Evolutionary conservation across 30 jellyfish, hydroid and myxozoan species (phyloP).

Genomic region (Aurelia sp.): DNA sequence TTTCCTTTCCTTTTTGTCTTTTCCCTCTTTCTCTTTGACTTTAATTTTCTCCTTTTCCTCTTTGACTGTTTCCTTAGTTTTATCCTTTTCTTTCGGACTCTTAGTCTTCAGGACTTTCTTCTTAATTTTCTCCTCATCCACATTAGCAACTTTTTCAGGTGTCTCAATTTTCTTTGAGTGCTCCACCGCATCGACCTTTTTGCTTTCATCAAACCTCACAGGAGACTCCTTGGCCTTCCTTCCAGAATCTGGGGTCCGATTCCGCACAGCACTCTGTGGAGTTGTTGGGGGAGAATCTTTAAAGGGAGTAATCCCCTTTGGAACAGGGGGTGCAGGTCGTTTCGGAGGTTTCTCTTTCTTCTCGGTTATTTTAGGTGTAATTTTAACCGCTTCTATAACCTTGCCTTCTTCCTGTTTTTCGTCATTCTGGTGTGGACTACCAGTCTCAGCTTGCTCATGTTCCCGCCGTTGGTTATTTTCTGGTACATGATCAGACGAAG

Average conservation of each 20-base stretch:
- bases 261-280: background rate
- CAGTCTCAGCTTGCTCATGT: background rate
- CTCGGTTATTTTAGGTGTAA: background rate
- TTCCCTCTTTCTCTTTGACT: background rate
- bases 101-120: background rate
- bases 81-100: constrained; percentile 4
- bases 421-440: background rate
- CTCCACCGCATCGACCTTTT: background rate
- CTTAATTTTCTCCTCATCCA: background rate
- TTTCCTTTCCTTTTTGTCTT: background rate
- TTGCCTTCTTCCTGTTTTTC: background rate
- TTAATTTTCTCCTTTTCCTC: background rate
- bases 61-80: background rate
- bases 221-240: background rate
- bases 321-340: constrained; percentile 70
- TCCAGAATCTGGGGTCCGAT: background rate
- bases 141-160: background rate
- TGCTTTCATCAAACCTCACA: too few species aligned
- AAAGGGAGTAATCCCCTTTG: constrained; percentile 48
- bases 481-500: background rate
- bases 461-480: background rate
- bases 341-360: constrained; percentile 62
- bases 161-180: too few species aligned
- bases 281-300: constrained; percentile 13
- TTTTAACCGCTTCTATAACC: background rate